Conservation (phyloP, 2,797 vertebrate species). For the Gymnoscopelus braueri region DNA sequence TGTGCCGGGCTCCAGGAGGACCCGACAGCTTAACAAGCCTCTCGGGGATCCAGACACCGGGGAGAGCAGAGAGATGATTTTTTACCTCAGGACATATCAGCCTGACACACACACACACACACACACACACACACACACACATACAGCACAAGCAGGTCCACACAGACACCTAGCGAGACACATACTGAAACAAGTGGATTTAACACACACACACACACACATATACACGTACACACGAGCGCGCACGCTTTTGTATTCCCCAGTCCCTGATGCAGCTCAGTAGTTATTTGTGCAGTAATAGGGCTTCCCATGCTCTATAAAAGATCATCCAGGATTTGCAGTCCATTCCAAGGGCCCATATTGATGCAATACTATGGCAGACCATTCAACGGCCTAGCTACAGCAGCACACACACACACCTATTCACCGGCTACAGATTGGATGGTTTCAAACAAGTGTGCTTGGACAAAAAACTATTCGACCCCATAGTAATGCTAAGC, state of each 20-base stretch:
- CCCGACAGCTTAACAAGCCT: conserved; percentile 75
- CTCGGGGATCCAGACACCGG: conserved; percentile 67
- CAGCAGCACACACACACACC: conserved; percentile 40
- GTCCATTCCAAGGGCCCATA: conserved; percentile 13
- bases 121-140: conserved; percentile 15
- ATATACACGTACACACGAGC: conserved; percentile 59
- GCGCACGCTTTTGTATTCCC: conserved; percentile 35
- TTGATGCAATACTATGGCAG: conserved; percentile 41
- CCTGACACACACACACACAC: conserved; percentile 12
- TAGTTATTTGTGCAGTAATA: conserved; percentile 44
- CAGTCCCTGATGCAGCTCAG: conserved; percentile 47
- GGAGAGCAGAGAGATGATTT: conserved; percentile 55
- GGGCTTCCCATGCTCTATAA: conserved; percentile 30
- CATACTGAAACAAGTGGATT: conserved; percentile 73
- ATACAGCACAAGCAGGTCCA: background rate
- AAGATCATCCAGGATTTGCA: background rate
- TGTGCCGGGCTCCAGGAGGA: conserved; percentile 57
- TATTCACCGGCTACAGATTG: conserved; percentile 43
- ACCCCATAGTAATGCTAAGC: conserved; percentile 42
- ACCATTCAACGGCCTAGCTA: conserved; percentile 50
- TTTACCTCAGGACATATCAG: conserved; percentile 62
- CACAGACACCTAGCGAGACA: conserved; percentile 16
- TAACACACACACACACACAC: conserved; percentile 60
- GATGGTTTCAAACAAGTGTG: conserved; percentile 46
- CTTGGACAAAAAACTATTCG: conserved; percentile 39